Evolutionary conservation across 2,888 invertebrate species (phyloP), one percentile per base, ranked within the genome.

Genomic region (Hofmannophila pseudospretella): DNA sequence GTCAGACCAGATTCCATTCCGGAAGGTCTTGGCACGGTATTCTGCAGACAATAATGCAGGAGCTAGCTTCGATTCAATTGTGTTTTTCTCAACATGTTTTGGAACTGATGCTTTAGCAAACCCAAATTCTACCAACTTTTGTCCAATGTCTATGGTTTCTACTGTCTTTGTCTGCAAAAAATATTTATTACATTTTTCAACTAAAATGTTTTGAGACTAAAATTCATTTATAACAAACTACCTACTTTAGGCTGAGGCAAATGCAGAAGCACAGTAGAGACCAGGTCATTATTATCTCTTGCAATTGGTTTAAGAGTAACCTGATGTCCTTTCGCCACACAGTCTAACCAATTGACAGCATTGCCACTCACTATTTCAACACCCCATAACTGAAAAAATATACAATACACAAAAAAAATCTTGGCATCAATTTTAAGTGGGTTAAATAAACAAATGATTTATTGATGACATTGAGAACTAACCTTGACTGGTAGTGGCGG

Each of bases 291-390:
- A 9, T 80, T 77, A 11, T 81, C 79, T 56, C 70, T 68, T 16
- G 61, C 54, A 25, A 88, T 72, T 4, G 90, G 89, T 45, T 87
- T 77, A 32, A 89, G 58, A 20, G 79, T 86, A 13, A 90, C 69
- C 47, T 75, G 49, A 23, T 85, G 75, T 11, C 81, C 88, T 47
- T 67, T 80, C 7, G 88, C 87, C 29, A 90, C 79, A 64, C 86
- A 85, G 56, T 90, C 89, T 44, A 90, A 58, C 90, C 90, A 90
- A 51, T 81, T 89, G 2, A 89, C 68, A 36, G 90, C 90, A 74
- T 88, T 88, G 1, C 74, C 75, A 55, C 84, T 84, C 3, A 72
- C 80, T 44, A 87, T 60, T 20, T 87, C 82, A 38, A 88, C 74
- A 52, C 88, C 88, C 86, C 88, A 88, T 32, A 88, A 41, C 88